These are phyloP conservation scores for Mycetomoellerius zeteki DNA, from an alignment of 1,140 invertebrate species.

Conservation along the genomic window DNA sequence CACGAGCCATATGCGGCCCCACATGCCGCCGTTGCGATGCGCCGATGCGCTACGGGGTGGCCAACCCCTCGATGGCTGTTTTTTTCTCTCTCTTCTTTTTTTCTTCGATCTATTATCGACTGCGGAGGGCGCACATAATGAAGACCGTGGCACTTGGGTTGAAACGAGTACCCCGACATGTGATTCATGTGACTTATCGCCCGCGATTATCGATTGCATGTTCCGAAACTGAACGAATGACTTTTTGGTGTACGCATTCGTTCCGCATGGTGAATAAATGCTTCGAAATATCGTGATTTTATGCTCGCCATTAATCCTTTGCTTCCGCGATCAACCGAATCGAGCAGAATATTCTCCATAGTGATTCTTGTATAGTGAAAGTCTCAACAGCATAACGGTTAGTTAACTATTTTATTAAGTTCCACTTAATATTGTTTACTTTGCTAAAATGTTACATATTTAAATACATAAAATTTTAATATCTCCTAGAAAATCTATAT, in stretches of 20 bases:
- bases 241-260: constrained; percentile 1
- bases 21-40: constrained; percentile 77
- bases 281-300: neutral
- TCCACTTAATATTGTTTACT: neutral
- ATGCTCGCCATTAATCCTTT: constrained; percentile 21
- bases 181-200: constrained; percentile 70
- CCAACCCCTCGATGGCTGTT: constrained; percentile 40
- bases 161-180: constrained; percentile 35
- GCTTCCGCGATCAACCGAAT: neutral
- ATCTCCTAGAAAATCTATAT: no score
- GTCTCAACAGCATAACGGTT: neutral
- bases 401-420: neutral
- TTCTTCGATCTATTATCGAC: constrained; percentile 42
- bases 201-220: constrained; percentile 67
- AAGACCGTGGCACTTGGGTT: constrained; percentile 63
- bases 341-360: neutral
- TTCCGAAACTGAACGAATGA: constrained; percentile 25
- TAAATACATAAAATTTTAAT: neutral
- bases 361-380: neutral
- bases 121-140: constrained; percentile 54
- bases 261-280: constrained; percentile 6
- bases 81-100: constrained; percentile 37
- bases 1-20: constrained; percentile 83
- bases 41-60: constrained; percentile 61
- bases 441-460: no score